Evolutionary conservation across 1,140 invertebrate genomes (phyloP).

Genomic region (Drosophila neocordata): DNA sequence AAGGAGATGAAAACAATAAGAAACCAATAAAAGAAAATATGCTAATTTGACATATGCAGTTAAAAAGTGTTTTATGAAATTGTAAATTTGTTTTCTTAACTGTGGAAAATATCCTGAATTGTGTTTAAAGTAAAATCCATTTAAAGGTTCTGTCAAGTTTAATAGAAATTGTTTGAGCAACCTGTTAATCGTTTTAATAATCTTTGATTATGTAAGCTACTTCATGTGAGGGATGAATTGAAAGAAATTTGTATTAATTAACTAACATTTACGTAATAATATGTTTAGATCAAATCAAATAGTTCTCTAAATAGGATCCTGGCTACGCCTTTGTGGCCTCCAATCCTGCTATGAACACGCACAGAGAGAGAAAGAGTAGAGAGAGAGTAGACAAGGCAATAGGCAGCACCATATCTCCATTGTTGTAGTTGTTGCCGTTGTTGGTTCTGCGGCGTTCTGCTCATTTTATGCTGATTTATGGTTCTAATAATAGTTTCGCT

Average conservation of each 20-base stretch:
- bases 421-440: slow-evolving; percentile 28
- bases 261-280: background rate
- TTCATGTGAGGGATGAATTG: too few relatives aligned
- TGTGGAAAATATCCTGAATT: too few relatives aligned
- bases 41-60: too few relatives aligned
- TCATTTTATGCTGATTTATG: slow-evolving; percentile 83
- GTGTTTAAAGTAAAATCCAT: too few relatives aligned
- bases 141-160: too few relatives aligned
- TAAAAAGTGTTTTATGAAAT: too few relatives aligned
- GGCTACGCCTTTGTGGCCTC: background rate
- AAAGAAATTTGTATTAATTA: too few relatives aligned
- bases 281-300: too few relatives aligned
- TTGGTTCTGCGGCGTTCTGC: slow-evolving; percentile 62
- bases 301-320: background rate
- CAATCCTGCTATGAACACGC: slow-evolving; percentile 29
- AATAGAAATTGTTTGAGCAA: too few relatives aligned
- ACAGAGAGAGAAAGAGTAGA: slow-evolving; percentile 32
- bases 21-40: background rate
- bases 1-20: slow-evolving; percentile 1
- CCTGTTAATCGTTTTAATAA: too few relatives aligned
- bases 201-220: too few relatives aligned
- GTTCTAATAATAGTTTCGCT: slow-evolving; percentile 82
- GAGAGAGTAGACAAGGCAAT: slow-evolving; percentile 49
- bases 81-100: too few relatives aligned
- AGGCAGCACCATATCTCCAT: slow-evolving; percentile 28